phyloP scores from a whole-genome alignment of 2,888 invertebrate genomes.

The Polylopha cassiicola region DNA sequence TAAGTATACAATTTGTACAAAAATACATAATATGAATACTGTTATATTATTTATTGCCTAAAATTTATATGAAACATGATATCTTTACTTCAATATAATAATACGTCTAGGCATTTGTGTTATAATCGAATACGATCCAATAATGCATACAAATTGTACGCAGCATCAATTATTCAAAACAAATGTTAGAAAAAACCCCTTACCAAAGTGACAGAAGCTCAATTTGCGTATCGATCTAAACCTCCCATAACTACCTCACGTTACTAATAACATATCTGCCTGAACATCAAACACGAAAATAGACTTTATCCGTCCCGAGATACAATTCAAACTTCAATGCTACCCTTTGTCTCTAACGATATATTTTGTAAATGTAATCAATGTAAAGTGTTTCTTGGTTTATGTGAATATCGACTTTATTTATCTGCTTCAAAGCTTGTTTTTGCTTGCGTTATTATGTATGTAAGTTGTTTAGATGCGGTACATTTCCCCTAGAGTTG shows the following conservation, averaged over 20 bases:
- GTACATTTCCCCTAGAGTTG: slow-evolving; percentile 58
- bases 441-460: slow-evolving; percentile 29
- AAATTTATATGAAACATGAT: too few relatives aligned
- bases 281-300: slow-evolving; percentile 13
- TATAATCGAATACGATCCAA: slow-evolving; percentile 3
- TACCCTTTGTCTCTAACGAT: slow-evolving; percentile 25
- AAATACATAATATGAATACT: too few relatives aligned
- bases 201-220: slow-evolving; percentile 48
- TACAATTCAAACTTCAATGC: slow-evolving; percentile 30
- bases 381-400: slow-evolving; percentile 24
- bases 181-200: slow-evolving; percentile 37
- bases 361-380: slow-evolving; percentile 19
- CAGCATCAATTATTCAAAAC: slow-evolving; percentile 18
- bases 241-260: slow-evolving; percentile 15
- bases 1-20: too few relatives aligned
- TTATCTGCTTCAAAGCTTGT: slow-evolving; percentile 29
- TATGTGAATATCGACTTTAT: slow-evolving; percentile 31
- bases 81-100: too few relatives aligned
- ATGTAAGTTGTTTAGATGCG: slow-evolving; percentile 32
- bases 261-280: background rate
- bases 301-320: slow-evolving; percentile 26
- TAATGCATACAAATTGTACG: slow-evolving; percentile 7
- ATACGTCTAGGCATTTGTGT: too few relatives aligned
- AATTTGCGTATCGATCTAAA: slow-evolving; percentile 53
- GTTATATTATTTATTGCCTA: too few relatives aligned